Conservation (phyloP, 2,113 vertebrate genomes). For the Nycticebus coucang region DNA sequence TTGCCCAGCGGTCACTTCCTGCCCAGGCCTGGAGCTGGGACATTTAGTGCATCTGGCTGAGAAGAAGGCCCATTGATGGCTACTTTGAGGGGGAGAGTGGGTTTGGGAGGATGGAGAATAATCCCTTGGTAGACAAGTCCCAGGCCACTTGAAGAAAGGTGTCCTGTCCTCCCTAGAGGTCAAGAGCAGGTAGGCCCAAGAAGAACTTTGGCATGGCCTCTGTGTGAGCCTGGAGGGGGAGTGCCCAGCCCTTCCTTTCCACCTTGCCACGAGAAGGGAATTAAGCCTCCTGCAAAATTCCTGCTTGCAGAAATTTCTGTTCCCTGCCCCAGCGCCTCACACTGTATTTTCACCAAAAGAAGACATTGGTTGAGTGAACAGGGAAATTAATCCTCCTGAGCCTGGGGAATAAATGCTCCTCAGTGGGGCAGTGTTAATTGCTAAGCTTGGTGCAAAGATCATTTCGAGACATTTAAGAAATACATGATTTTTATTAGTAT, state of each 20-base stretch:
- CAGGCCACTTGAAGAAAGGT: background rate
- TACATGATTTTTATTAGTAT: slow-evolving; percentile 77
- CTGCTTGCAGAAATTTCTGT: slow-evolving; percentile 31
- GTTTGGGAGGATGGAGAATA: background rate
- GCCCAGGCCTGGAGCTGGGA: slow-evolving; percentile 27
- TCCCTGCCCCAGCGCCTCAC: slow-evolving; percentile 35
- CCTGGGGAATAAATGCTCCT: slow-evolving; percentile 61
- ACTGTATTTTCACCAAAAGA: background rate
- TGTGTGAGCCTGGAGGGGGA: background rate
- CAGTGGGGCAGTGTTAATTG: slow-evolving; percentile 72
- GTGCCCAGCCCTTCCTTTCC: background rate
- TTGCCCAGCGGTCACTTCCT: slow-evolving; percentile 54
- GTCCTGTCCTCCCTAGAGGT: background rate
- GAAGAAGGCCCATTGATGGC: background rate
- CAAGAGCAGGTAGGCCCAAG: background rate
- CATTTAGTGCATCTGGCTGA: slow-evolving; percentile 12
- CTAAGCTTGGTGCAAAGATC: slow-evolving; percentile 74
- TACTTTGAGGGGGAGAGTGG: background rate
- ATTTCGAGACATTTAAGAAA: slow-evolving; percentile 78
- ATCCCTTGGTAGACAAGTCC: background rate
- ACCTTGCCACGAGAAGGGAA: slow-evolving; percentile 13
- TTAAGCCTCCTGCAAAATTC: background rate
- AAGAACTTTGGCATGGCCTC: background rate
- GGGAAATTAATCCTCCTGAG: slow-evolving; percentile 46
- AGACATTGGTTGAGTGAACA: slow-evolving; percentile 12